Percentiles rank a stretch among this genome's conserved stretches.
Conservation (phyloP, 2,113 vertebrate species). For the Gallinago jamesoni region DNA sequence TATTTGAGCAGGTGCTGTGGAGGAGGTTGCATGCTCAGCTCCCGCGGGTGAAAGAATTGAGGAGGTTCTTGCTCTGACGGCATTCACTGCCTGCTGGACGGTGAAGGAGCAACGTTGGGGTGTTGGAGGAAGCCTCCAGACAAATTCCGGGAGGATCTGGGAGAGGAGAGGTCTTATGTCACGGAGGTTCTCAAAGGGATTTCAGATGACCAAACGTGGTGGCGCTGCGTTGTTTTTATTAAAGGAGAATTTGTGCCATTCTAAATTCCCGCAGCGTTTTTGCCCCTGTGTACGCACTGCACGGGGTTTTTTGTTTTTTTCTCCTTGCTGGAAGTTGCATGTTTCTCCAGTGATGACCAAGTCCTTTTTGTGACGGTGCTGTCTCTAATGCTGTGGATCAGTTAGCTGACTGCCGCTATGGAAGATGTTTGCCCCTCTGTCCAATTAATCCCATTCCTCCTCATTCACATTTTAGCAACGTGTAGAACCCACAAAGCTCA, state of each 20-base stretch:
- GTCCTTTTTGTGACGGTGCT: slow-evolving; percentile 32
- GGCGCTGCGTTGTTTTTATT: not conserved
- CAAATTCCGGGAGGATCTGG: not conserved
- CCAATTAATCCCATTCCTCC: slow-evolving; percentile 66
- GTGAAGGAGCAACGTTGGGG: not conserved
- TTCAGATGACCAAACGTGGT: not conserved
- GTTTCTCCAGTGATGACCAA: slow-evolving; percentile 5
- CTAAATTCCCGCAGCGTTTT: not conserved
- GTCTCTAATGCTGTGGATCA: slow-evolving; percentile 69
- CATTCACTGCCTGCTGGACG: not conserved
- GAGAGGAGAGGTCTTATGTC: not conserved
- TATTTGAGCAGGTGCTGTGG: not conserved
- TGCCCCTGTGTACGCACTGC: not conserved
- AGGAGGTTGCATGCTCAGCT: slow-evolving; percentile 27
- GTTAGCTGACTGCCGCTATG: slow-evolving; percentile 78
- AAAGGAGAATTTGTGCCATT: not conserved
- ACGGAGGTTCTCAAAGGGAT: not conserved
- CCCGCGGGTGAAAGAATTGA: not conserved
- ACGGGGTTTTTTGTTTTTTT: not conserved
- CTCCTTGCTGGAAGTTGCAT: slow-evolving; percentile 17
- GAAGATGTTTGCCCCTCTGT: slow-evolving; percentile 80
- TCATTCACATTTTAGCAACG: slow-evolving; percentile 70
- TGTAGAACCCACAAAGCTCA: slow-evolving; percentile 45
- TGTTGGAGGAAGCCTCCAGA: slow-evolving; percentile 7
- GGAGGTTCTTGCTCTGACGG: not conserved